phyloP scores from a whole-genome alignment of 92 coral and sea anemone species.

The Actinostola sp. region DNA sequence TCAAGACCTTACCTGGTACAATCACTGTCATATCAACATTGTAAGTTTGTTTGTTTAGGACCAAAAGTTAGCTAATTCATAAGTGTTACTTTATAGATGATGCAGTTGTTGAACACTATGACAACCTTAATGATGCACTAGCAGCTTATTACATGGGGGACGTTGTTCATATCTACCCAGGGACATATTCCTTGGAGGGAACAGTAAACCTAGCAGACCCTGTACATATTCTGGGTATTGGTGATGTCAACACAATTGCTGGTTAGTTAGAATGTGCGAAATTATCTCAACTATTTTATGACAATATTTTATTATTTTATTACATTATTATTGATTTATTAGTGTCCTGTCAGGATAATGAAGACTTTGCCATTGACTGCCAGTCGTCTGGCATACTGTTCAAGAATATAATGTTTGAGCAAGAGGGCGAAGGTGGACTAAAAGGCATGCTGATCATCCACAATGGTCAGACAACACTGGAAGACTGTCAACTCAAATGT shows the following conservation, averaged over 20 bases:
- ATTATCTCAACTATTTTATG: too few species aligned
- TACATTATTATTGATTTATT: neutral
- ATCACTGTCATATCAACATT: too few species aligned
- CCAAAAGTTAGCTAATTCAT: neutral
- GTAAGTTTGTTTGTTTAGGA: too few species aligned
- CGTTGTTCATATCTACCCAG: slow-evolving; percentile 77
- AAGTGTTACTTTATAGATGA: too few species aligned
- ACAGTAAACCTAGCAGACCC: slow-evolving; percentile 69
- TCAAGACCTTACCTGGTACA: slow-evolving; percentile 76
- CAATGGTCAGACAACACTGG: slow-evolving; percentile 64
- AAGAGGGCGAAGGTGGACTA: slow-evolving; percentile 53
- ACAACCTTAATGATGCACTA: slow-evolving; percentile 69
- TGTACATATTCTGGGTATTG: slow-evolving; percentile 67
- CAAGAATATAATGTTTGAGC: slow-evolving; percentile 68
- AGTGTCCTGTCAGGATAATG: slow-evolving; percentile 60
- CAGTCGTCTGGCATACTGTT: slow-evolving; percentile 57
- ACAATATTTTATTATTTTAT: neutral
- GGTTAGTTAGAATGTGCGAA: slow-evolving; percentile 55
- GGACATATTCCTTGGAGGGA: slow-evolving; percentile 58
- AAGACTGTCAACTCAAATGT: slow-evolving; percentile 75
- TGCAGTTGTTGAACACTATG: slow-evolving; percentile 71
- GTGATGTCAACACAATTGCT: slow-evolving; percentile 48
- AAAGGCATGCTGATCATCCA: slow-evolving; percentile 60
- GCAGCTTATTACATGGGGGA: slow-evolving; percentile 72
- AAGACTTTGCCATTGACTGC: slow-evolving; percentile 62